These are phyloP conservation scores for Drosophila niveifrons DNA, from an alignment of 2,888 invertebrate genomes.

Conservation along the genomic window DNA sequence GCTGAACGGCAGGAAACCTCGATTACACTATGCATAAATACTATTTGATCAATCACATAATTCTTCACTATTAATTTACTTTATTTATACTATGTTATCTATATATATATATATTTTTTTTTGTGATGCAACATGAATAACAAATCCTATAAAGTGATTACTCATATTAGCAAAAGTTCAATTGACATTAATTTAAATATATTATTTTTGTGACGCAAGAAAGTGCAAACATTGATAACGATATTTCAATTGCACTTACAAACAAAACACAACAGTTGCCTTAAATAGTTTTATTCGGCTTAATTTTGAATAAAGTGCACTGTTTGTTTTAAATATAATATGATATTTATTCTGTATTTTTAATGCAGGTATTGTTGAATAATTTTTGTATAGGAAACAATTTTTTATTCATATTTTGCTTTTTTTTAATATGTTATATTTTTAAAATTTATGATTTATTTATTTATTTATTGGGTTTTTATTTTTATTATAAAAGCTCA, in stretches of 20 bases:
- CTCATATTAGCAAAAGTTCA: slow-evolving; percentile 17
- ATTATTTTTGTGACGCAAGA: background rate
- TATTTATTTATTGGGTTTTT: too few species aligned
- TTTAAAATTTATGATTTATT: too few species aligned
- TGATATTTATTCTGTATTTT: too few species aligned
- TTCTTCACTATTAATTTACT: too few species aligned
- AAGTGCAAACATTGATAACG: background rate
- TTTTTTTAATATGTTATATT: too few species aligned
- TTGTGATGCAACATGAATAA: slow-evolving; percentile 3
- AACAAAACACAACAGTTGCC: background rate
- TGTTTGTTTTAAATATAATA: too few species aligned
- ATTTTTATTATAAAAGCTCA: too few species aligned
- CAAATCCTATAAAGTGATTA: background rate
- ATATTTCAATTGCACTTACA: background rate
- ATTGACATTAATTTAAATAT: slow-evolving; percentile 21
- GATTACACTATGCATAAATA: slow-evolving; percentile 24
- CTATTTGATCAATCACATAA: slow-evolving; percentile 5
- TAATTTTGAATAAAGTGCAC: too few species aligned
- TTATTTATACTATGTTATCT: background rate
- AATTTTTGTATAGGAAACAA: too few species aligned
- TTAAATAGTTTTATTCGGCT: too few species aligned
- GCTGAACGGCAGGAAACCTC: slow-evolving; percentile 17
- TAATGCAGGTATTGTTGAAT: too few species aligned
- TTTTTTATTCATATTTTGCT: too few species aligned
- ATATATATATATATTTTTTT: background rate